Conservation (phyloP, 1,140 invertebrate species). For the Drosophila hydei region DNA sequence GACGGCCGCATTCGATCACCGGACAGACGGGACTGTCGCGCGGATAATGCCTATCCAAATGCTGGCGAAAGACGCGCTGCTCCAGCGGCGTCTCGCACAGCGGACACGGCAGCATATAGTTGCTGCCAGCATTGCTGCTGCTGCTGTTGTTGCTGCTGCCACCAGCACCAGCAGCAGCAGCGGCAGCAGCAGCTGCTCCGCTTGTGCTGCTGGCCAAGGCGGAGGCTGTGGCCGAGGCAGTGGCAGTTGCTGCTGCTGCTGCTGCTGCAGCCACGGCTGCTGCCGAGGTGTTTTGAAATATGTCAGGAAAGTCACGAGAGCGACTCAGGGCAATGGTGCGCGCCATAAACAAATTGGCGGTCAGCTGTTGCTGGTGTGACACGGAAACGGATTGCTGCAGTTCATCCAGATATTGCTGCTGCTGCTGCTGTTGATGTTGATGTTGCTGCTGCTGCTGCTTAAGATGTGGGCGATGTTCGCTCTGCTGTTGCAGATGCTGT, state of each 20-base stretch:
- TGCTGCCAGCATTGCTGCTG: constrained; percentile 69
- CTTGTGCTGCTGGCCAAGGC: constrained; percentile 59
- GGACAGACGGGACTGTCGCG: constrained; percentile 91
- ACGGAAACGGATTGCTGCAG: constrained; percentile 75
- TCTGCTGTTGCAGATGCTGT: constrained; percentile 18
- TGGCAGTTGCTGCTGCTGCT: constrained; percentile 80
- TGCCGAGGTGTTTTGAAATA: constrained; percentile 70
- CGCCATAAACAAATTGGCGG: constrained; percentile 80
- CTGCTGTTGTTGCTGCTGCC: constrained; percentile 45
- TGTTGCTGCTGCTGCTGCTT: constrained; percentile 79
- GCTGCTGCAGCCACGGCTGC: constrained; percentile 74
- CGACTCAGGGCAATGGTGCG: constrained; percentile 73
- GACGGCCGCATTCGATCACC: constrained; percentile 88
- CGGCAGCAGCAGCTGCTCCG: constrained; percentile 18
- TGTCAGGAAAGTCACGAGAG: constrained; percentile 71
- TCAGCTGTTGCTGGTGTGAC: constrained; percentile 83
- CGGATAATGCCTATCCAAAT: constrained; percentile 92
- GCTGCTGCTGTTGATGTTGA: constrained; percentile 85
- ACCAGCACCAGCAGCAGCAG: constrained; percentile 5
- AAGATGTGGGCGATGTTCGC: constrained; percentile 43
- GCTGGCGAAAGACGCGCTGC: constrained; percentile 88
- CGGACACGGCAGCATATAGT: constrained; percentile 87
- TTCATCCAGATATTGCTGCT: constrained; percentile 84
- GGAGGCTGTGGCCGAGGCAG: constrained; percentile 73
- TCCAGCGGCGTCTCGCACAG: constrained; percentile 88